Evolutionary conservation across 2,113 vertebrate genomes (phyloP).

Genomic region (Sinocyclocheilus grahami): DNA sequence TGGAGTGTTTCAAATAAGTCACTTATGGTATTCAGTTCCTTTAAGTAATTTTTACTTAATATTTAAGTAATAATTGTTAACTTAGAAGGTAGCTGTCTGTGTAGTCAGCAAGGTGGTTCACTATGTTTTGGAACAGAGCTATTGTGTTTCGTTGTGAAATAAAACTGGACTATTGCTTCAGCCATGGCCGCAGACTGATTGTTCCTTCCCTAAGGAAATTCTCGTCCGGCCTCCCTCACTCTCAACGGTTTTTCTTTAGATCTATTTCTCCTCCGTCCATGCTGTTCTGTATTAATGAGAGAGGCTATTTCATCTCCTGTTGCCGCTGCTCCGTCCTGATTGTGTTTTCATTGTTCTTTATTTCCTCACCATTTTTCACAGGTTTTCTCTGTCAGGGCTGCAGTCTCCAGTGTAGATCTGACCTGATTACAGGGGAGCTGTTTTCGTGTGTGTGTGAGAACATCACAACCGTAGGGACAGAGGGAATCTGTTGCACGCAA

Average conservation of each 20-base stretch:
- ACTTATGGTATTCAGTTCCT: background rate
- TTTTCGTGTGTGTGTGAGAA: slow-evolving; percentile 32
- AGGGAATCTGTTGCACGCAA: slow-evolving; percentile 21
- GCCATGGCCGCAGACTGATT: slow-evolving; percentile 12
- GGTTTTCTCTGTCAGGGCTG: slow-evolving; percentile 50
- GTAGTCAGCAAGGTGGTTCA: background rate
- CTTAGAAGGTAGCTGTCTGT: background rate
- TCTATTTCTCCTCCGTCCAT: slow-evolving; percentile 41
- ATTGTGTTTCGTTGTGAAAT: slow-evolving; percentile 34
- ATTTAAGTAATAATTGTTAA: background rate
- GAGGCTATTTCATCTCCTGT: slow-evolving; percentile 47
- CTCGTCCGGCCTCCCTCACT: background rate
- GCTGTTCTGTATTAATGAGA: slow-evolving; percentile 56
- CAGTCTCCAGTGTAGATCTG: slow-evolving; percentile 52
- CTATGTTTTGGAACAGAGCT: background rate
- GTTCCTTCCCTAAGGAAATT: slow-evolving; percentile 43
- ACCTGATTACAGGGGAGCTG: slow-evolving; percentile 54
- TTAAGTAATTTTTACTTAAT: too few relatives aligned
- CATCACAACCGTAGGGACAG: slow-evolving; percentile 19
- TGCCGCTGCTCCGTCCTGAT: slow-evolving; percentile 50
- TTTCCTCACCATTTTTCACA: slow-evolving; percentile 56
- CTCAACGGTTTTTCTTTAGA: background rate
- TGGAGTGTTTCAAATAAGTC: background rate
- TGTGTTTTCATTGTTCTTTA: slow-evolving; percentile 60
- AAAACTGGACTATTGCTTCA: slow-evolving; percentile 43